These are phyloP conservation scores for Ictidomys tridecemlineatus DNA, from an alignment of 2,113 vertebrate genomes.

Conservation along the genomic window DNA sequence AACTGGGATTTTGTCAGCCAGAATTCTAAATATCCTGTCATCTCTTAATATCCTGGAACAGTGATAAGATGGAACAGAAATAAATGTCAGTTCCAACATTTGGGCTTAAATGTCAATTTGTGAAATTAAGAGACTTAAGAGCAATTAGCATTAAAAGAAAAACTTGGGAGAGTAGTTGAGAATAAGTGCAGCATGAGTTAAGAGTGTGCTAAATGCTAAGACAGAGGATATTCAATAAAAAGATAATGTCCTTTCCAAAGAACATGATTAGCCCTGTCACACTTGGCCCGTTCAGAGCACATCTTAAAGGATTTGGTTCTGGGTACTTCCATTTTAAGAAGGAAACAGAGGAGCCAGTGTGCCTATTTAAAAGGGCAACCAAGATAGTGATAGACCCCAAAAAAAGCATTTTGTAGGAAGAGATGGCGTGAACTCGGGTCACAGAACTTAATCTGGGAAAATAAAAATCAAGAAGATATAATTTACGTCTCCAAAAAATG, in stretches of 20 bases:
- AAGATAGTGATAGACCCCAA: neutral
- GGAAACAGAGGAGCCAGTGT: neutral
- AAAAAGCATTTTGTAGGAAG: neutral
- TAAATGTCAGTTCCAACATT: conserved; percentile 8
- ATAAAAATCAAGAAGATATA: neutral
- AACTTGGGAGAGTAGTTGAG: neutral
- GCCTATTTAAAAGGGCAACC: neutral
- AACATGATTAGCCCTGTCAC: neutral
- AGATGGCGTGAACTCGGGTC: neutral
- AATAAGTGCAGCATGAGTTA: neutral
- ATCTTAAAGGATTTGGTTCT: neutral
- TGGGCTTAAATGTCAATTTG: conserved; percentile 41
- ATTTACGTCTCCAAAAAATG: neutral
- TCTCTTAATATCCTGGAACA: conserved; percentile 20
- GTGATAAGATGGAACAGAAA: conserved; percentile 10
- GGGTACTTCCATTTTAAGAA: neutral
- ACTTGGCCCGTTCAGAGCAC: neutral
- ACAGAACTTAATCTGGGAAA: neutral
- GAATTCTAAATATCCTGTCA: conserved; percentile 24
- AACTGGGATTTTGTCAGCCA: neutral
- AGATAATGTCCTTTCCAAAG: neutral
- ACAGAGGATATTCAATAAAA: neutral
- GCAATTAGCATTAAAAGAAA: conserved; percentile 29
- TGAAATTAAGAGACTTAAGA: conserved; percentile 17
- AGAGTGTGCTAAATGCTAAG: neutral